Evolutionary conservation across 1,140 invertebrate genomes (phyloP).

Genomic region (Nylanderia fulva): DNA sequence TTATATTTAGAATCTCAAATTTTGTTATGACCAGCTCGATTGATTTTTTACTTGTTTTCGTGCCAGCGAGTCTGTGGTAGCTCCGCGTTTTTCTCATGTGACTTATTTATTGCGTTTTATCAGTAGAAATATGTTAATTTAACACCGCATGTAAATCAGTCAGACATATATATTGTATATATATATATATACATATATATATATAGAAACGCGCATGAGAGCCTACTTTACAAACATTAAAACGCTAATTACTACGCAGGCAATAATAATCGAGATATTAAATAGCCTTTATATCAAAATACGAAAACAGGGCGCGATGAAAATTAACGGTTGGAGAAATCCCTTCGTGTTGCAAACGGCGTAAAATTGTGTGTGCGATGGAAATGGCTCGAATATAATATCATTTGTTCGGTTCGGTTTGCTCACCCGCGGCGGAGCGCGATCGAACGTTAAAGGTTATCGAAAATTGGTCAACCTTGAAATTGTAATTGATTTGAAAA

Average conservation of each 20-base stretch:
- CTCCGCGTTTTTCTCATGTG: background rate
- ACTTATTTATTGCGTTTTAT: background rate
- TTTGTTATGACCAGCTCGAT: background rate
- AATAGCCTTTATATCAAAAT: background rate
- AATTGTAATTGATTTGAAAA: constrained; percentile 24
- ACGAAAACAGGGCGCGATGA: background rate
- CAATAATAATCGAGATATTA: background rate
- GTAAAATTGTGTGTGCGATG: constrained; percentile 14
- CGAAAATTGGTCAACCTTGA: constrained; percentile 21
- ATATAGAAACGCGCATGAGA: background rate
- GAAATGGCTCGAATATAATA: background rate
- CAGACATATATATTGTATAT: background rate
- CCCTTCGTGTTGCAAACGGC: background rate
- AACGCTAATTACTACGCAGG: constrained; percentile 29
- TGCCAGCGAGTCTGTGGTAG: background rate
- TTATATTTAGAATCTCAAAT: background rate
- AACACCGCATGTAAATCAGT: background rate
- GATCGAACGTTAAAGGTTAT: constrained; percentile 8
- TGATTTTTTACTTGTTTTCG: constrained; percentile 4
- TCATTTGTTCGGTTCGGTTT: constrained; percentile 8
- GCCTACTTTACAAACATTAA: background rate
- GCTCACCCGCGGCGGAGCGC: background rate
- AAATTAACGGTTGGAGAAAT: constrained; percentile 15
- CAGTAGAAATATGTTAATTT: constrained; percentile 6
- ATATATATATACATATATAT: background rate